Evolutionary conservation across 2,113 vertebrate species (phyloP).

Genomic region (Turdus rufiventris): DNA sequence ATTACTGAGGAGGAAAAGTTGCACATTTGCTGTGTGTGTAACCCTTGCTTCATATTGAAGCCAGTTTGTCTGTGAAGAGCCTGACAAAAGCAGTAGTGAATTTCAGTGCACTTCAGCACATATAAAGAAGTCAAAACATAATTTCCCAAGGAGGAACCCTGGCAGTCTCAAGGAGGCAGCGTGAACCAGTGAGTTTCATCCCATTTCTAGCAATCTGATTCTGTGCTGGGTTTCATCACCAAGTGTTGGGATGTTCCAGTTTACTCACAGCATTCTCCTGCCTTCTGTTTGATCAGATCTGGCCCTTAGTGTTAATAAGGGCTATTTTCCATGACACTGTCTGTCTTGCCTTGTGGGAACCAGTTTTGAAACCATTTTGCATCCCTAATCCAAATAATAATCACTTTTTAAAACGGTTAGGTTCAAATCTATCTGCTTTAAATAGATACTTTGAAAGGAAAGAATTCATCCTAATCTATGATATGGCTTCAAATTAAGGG

Average conservation of each 20-base stretch:
- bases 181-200: background rate
- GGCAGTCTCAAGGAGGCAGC: background rate
- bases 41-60: background rate
- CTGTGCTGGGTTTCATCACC: background rate
- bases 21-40: background rate
- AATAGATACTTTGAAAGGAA: background rate
- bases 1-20: background rate
- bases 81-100: background rate
- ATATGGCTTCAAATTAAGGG: background rate
- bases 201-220: background rate
- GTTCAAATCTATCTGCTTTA: background rate
- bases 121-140: background rate
- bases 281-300: conserved; percentile 19
- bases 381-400: conserved; percentile 16
- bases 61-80: background rate
- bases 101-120: background rate
- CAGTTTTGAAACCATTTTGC: background rate
- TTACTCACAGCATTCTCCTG: background rate
- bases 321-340: conserved; percentile 27
- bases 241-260: background rate
- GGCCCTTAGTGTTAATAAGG: background rate
- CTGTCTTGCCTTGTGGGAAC: conserved; percentile 28
- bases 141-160: background rate
- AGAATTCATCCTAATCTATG: background rate
- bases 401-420: background rate